Conservation (phyloP, 2,888 invertebrate species). For the Hipparchia sbordonii region DNA sequence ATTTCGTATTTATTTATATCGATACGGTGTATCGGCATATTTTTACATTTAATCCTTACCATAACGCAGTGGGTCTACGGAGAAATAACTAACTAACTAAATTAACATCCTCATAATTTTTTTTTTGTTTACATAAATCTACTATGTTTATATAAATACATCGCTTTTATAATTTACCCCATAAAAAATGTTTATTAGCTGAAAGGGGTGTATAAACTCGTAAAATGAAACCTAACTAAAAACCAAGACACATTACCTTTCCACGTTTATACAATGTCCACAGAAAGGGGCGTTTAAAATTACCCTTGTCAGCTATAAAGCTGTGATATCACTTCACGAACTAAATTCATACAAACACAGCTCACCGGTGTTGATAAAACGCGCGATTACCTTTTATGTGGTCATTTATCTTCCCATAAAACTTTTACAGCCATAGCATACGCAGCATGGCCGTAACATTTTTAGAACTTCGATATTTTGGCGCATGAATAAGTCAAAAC, state of each 20-base stretch:
- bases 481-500: slow-evolving; percentile 30
- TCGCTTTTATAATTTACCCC: no score
- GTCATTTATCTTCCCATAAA: slow-evolving; percentile 25
- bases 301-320: slow-evolving; percentile 3
- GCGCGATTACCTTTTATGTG: slow-evolving; percentile 25
- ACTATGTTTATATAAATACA: no score
- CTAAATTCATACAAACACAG: slow-evolving; percentile 11
- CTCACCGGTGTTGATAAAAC: slow-evolving; percentile 16
- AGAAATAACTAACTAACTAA: no score
- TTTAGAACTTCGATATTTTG: slow-evolving; percentile 15
- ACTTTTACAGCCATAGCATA: slow-evolving; percentile 14
- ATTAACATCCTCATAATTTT: no score
- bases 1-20: no score
- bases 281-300: neutral
- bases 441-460: neutral
- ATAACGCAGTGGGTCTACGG: no score
- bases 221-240: neutral
- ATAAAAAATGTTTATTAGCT: neutral
- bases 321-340: slow-evolving; percentile 13
- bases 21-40: no score
- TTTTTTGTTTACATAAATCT: no score
- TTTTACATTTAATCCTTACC: no score
- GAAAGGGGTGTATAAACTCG: neutral
- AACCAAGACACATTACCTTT: slow-evolving; percentile 5
- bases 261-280: neutral